Conservation (phyloP, 2,797 vertebrate genomes). For the Lophura swinhoii region DNA sequence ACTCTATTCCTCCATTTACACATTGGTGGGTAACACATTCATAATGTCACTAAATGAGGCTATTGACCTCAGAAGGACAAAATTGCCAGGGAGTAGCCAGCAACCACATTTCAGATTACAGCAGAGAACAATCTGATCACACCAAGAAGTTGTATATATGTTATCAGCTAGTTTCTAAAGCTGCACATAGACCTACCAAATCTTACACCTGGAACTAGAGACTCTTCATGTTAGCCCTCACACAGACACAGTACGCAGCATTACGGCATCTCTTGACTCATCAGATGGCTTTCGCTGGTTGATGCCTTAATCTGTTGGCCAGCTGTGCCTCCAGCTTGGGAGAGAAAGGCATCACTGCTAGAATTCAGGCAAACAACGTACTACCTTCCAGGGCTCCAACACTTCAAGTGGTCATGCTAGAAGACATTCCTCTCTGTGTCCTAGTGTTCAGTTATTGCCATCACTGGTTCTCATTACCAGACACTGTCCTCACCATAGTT, state of each 20-base stretch:
- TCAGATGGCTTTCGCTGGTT: not conserved
- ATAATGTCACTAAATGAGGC: not conserved
- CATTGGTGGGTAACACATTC: not conserved
- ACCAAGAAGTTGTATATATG: not conserved
- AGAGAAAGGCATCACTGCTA: not conserved
- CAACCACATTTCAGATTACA: not conserved
- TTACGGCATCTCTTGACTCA: not conserved
- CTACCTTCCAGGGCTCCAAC: not conserved
- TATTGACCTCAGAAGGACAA: not conserved
- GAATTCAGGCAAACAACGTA: not conserved
- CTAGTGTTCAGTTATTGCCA: not conserved
- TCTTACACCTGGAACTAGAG: not conserved
- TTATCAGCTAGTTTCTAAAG: not conserved
- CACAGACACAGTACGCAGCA: not conserved
- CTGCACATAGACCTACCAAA: not conserved
- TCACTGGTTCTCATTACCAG: not conserved
- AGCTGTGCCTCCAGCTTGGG: conserved; percentile 1
- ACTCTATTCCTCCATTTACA: not conserved
- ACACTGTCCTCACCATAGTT: not conserved
- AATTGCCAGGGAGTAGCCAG: not conserved
- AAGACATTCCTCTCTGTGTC: not conserved
- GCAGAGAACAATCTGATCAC: not conserved
- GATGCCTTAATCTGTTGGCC: conserved; percentile 29
- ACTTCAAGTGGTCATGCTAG: not conserved
- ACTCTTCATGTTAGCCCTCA: not conserved